Percentiles rank a stretch among this genome's conserved stretches.
These are phyloP conservation scores for Nemotelus pantherinus DNA, from an alignment of 2,888 invertebrate genomes.

Conservation along the genomic window DNA sequence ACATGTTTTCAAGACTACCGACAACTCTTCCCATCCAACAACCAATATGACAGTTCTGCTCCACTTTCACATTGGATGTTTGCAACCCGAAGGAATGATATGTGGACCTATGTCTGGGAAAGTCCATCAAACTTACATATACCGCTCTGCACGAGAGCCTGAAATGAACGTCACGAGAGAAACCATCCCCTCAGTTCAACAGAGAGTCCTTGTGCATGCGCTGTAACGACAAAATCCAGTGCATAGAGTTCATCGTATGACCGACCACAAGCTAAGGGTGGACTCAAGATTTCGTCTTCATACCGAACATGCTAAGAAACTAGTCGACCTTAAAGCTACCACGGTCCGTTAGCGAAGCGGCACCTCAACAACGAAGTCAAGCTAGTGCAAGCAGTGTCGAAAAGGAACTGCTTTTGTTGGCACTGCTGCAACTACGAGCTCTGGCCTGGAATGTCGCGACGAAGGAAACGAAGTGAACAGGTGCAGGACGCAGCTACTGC, in stretches of 20 bases:
- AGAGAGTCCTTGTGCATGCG: constrained; percentile 15
- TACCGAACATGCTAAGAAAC: constrained; percentile 6
- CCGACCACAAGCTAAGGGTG: constrained; percentile 7
- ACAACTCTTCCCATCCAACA: not conserved
- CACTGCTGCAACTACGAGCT: not conserved
- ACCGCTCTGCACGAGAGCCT: constrained; percentile 1
- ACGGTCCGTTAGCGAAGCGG: not conserved
- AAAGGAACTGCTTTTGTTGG: not conserved
- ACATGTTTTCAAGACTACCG: not conserved
- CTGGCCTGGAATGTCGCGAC: constrained; percentile 18
- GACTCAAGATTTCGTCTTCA: not conserved
- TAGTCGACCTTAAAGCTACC: constrained; percentile 14
- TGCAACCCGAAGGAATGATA: not conserved
- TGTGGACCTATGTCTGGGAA: constrained; percentile 12
- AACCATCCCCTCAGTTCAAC: not conserved
- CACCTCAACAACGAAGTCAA: not conserved
- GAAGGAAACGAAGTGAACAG: not conserved
- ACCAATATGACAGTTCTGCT: constrained; percentile 16
- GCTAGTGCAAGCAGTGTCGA: not conserved
- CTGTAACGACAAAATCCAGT: constrained; percentile 2
- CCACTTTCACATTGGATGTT: constrained; percentile 5
- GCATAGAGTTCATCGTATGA: constrained; percentile 26
- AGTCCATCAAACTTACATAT: constrained; percentile 12
- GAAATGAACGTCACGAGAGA: constrained; percentile 1
- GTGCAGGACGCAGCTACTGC: not conserved